Percentiles rank a stretch among this genome's conserved stretches.
Evolutionary conservation across 1,140 invertebrate genomes (phyloP).

Genomic region (Radopholus similis): DNA sequence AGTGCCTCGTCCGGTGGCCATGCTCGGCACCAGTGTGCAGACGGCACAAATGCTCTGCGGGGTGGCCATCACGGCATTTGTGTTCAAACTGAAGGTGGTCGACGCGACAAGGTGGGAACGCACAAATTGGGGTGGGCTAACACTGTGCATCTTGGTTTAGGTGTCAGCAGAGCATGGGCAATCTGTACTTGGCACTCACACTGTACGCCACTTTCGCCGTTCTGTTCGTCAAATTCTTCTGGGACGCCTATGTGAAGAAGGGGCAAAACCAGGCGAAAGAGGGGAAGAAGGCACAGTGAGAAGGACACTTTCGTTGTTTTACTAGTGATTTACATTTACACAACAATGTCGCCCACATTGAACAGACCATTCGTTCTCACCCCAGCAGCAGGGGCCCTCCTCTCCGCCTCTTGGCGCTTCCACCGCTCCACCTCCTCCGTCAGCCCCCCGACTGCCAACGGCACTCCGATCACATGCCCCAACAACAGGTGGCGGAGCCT

Average conservation of each 20-base stretch:
- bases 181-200: slow-evolving; percentile 20
- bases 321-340: no score
- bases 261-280: not conserved
- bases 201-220: slow-evolving; percentile 34
- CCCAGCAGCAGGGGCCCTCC: not conserved
- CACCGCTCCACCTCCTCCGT: not conserved
- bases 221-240: slow-evolving; percentile 27
- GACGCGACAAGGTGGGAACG: not conserved
- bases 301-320: not conserved
- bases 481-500: not conserved
- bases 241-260: slow-evolving; percentile 16
- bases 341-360: not conserved
- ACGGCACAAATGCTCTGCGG: slow-evolving; percentile 73
- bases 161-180: slow-evolving; percentile 27
- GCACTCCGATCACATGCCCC: not conserved
- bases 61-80: slow-evolving; percentile 69
- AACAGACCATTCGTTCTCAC: not conserved
- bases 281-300: slow-evolving; percentile 6
- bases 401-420: not conserved
- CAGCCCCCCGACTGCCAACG: not conserved
- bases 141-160: slow-evolving; percentile 8
- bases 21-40: slow-evolving; percentile 87
- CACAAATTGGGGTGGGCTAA: not conserved
- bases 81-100: slow-evolving; percentile 45
- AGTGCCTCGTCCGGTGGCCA: slow-evolving; percentile 76